Evolutionary conservation across 2,797 vertebrate species (phyloP).

Genomic region (Artibeus jamaicensis): DNA sequence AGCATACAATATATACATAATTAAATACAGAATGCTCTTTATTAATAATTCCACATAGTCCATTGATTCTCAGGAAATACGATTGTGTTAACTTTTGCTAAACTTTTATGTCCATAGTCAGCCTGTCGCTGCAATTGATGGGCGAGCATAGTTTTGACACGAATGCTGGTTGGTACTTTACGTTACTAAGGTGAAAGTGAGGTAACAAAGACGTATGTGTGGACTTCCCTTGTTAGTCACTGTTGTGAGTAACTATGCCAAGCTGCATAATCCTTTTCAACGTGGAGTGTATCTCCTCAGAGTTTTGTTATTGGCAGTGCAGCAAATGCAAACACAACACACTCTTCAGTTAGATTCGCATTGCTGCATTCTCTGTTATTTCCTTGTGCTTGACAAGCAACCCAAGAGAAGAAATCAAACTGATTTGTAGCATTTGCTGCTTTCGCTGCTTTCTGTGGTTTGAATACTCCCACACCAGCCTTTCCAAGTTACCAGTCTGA

Average conservation of each 20-base stretch:
- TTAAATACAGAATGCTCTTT: neutral
- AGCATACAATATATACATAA: neutral
- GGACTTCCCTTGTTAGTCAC: neutral
- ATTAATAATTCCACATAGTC: neutral
- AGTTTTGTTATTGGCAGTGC: neutral
- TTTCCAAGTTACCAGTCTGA: too few relatives aligned
- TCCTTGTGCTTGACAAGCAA: neutral
- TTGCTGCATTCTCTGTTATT: neutral
- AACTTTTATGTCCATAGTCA: neutral
- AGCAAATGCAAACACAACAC: neutral
- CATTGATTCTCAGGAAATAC: neutral
- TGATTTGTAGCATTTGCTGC: neutral
- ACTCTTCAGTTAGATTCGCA: neutral
- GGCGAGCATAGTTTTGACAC: neutral
- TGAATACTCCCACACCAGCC: neutral
- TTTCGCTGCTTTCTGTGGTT: neutral
- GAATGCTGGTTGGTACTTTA: neutral
- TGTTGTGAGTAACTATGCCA: neutral
- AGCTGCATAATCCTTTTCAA: neutral
- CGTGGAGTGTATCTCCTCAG: neutral
- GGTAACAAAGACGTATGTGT: neutral
- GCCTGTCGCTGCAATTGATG: neutral
- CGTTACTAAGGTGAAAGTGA: neutral
- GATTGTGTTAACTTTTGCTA: neutral
- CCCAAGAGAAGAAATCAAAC: neutral